phyloP scores from a whole-genome alignment of 2,113 vertebrate species.

The Lethenteron camtschaticum region DNA sequence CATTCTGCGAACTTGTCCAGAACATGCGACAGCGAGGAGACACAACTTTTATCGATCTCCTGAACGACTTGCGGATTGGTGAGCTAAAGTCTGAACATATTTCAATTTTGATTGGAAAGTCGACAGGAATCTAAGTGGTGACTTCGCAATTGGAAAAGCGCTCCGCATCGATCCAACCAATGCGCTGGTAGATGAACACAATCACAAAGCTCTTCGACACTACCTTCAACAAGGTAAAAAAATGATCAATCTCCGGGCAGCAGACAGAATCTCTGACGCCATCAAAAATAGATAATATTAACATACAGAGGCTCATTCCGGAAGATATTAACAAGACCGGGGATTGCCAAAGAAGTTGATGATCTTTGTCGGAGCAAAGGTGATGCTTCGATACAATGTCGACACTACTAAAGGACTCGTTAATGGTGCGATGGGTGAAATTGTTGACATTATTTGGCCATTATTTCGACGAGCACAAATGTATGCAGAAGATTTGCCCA shows the following conservation, averaged over 20 bases:
- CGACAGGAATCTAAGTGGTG: neutral
- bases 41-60: neutral
- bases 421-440: too few species aligned
- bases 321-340: neutral
- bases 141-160: neutral
- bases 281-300: too few species aligned
- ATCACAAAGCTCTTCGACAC: neutral
- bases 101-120: neutral
- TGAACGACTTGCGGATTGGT: neutral
- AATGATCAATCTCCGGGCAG: neutral
- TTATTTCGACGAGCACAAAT: too few species aligned
- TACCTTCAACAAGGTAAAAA: neutral
- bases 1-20: neutral
- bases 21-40: neutral
- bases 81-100: neutral
- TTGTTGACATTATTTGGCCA: too few species aligned
- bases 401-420: neutral
- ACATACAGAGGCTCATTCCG: neutral
- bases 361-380: neutral
- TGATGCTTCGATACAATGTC: constrained; percentile 1
- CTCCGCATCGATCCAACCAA: neutral
- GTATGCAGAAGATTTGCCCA: too few species aligned
- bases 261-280: too few species aligned
- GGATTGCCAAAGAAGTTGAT: neutral
- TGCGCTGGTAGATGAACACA: neutral